Evolutionary conservation across 1,140 invertebrate genomes (phyloP).

Genomic region (Hydropsyche tenuis): DNA sequence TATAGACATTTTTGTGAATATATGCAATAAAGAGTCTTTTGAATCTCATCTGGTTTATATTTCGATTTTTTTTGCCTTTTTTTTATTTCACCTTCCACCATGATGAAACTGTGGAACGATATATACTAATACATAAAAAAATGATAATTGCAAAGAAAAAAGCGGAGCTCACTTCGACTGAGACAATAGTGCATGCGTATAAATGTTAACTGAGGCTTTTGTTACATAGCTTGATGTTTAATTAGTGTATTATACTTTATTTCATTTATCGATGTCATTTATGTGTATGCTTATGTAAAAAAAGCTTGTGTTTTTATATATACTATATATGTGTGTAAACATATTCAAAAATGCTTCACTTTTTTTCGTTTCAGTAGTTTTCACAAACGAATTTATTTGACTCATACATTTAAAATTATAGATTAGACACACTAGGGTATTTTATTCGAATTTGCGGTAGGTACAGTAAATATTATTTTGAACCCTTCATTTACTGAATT

Average conservation of each 20-base stretch:
- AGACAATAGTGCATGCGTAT: conserved; percentile 48
- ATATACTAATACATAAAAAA: not conserved
- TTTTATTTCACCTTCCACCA: conserved; percentile 21
- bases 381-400: no score
- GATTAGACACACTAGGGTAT: no score
- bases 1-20: no score
- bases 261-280: conserved; percentile 11
- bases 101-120: conserved; percentile 19
- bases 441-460: no score
- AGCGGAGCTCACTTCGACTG: conserved; percentile 42
- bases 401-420: no score
- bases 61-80: not conserved
- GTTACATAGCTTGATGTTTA: conserved; percentile 38
- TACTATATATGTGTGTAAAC: no score
- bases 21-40: not conserved
- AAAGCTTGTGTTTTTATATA: conserved; percentile 15
- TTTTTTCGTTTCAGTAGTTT: no score
- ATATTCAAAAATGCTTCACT: no score
- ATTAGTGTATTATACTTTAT: conserved; percentile 14
- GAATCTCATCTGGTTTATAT: conserved; percentile 2
- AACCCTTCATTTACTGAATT: no score
- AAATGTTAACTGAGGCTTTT: conserved; percentile 34
- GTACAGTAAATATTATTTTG: no score
- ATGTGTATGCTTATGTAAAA: not conserved
- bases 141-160: not conserved